phyloP scores from a whole-genome alignment of 2,888 invertebrate species.

The Mesodorylaimus sp. region DNA sequence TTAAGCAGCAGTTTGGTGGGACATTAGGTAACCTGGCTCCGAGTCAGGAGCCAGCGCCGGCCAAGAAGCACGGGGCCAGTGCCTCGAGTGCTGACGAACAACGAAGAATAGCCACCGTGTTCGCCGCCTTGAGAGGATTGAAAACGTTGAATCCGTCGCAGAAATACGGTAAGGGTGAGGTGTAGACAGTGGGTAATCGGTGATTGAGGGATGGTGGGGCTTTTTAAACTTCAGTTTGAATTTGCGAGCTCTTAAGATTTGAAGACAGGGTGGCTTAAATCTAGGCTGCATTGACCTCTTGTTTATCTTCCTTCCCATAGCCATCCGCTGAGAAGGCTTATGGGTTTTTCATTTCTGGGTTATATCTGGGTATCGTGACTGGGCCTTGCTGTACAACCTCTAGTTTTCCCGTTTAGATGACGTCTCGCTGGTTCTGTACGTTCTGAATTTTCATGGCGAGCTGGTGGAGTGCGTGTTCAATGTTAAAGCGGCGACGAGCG shows the following conservation, averaged over 20 bases:
- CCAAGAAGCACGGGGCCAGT: not conserved
- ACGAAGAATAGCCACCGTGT: not conserved
- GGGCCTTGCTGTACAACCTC: constrained; percentile 47
- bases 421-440: too few species aligned
- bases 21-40: too few species aligned
- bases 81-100: not conserved
- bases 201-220: not conserved
- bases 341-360: too few species aligned
- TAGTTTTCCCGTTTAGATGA: too few species aligned
- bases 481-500: constrained; percentile 42
- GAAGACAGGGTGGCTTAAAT: too few species aligned
- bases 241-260: too few species aligned
- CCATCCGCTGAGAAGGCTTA: too few species aligned
- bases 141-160: not conserved
- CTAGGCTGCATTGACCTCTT: too few species aligned
- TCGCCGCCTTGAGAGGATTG: not conserved
- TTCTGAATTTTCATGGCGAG: constrained; percentile 68
- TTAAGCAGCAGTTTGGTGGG: constrained; percentile 40
- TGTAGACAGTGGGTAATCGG: not conserved
- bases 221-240: too few species aligned
- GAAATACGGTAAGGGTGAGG: not conserved
- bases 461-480: constrained; percentile 58
- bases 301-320: too few species aligned
- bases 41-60: too few species aligned
- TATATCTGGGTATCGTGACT: constrained; percentile 12